Percentiles rank a stretch among this genome's conserved stretches.
Conservation (phyloP, 2,888 invertebrate genomes). For the Strigamia crassipes region DNA sequence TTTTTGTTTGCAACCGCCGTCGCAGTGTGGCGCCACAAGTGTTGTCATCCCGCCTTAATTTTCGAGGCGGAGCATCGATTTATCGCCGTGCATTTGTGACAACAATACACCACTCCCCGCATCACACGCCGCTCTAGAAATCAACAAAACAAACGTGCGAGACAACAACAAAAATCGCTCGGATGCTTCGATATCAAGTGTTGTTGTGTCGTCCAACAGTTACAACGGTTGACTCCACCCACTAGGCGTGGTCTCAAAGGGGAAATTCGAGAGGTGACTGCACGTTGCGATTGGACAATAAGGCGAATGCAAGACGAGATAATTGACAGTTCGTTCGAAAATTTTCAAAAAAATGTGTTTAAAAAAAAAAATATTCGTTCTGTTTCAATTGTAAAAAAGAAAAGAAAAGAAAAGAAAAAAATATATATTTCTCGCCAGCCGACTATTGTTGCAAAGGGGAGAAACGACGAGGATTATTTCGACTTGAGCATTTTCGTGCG, state of each 20-base stretch:
- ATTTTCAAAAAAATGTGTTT: background rate
- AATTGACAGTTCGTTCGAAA: background rate
- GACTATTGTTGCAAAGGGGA: background rate
- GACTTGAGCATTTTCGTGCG: background rate
- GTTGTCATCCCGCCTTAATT: constrained; percentile 9
- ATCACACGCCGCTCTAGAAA: background rate
- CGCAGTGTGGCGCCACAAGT: constrained; percentile 33
- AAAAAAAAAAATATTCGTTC: too few relatives aligned
- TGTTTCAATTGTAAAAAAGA: too few relatives aligned
- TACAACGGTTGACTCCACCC: constrained; percentile 16
- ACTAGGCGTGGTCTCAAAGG: background rate
- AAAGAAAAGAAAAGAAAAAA: background rate
- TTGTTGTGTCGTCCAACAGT: background rate
- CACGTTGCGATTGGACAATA: constrained; percentile 12
- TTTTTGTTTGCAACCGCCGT: constrained; percentile 31
- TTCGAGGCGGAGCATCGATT: background rate
- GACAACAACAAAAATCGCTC: background rate
- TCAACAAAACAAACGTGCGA: background rate
- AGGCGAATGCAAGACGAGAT: background rate
- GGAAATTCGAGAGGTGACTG: background rate
- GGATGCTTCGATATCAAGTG: background rate
- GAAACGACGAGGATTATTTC: background rate
- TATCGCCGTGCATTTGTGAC: background rate
- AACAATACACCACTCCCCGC: background rate
- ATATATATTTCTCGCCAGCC: background rate